These are phyloP conservation scores for Neodiprion fabricii DNA, from an alignment of 1,140 invertebrate genomes.

Conservation along the genomic window DNA sequence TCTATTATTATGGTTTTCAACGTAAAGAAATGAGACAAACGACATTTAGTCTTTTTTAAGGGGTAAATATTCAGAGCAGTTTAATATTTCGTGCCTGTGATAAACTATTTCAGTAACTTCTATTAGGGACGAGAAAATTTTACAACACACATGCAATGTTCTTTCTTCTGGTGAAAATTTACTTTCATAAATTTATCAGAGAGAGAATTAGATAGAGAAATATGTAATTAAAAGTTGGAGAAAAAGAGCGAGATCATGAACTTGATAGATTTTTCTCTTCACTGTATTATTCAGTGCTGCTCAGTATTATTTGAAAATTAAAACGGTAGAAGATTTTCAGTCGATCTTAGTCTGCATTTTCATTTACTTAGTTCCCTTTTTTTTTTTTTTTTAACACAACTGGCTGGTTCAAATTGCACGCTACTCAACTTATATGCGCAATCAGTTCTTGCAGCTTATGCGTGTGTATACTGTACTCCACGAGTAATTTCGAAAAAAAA, in stretches of 20 bases:
- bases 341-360: conserved; percentile 1
- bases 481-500: neutral
- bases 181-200: conserved; percentile 1
- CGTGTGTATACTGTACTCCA: neutral
- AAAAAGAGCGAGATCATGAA: neutral
- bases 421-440: too few species aligned
- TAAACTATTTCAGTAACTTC: neutral
- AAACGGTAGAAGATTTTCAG: neutral
- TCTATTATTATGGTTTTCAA: neutral
- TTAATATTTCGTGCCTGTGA: neutral
- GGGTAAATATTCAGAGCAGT: neutral
- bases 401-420: too few species aligned
- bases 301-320: neutral
- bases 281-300: neutral
- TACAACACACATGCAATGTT: neutral
- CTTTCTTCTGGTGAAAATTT: neutral
- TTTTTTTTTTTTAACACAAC: too few species aligned
- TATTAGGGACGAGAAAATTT: neutral
- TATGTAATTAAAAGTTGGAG: neutral
- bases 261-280: neutral
- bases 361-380: neutral
- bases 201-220: neutral
- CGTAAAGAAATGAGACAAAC: neutral
- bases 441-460: too few species aligned
- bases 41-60: neutral